Base-by-base conservation (phyloP, 53 echinoderm and acorn worm species). In the Mesocentrotus franciscanus region DNA sequence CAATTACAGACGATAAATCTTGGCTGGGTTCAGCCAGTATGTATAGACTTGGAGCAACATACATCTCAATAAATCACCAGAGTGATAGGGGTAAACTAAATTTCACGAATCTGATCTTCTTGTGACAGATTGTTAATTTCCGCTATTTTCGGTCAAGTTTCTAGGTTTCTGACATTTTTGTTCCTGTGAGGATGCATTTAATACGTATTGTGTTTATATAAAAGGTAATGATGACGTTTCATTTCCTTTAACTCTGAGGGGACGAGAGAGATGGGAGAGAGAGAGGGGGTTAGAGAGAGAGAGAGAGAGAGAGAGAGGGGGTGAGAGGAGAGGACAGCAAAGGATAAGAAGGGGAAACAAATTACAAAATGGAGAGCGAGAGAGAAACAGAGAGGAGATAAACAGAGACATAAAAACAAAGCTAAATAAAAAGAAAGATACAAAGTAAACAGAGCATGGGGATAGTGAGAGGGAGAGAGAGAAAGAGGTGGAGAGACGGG, bases 1-100 rank as follows among this genome's bases (percentile, higher is more conserved):
- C 36, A 81, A 39, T 81, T 81, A 81, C 81, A 36, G 42, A 42
- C 42, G 22, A 81, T 81, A 81, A 79, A 81, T 81, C 81, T 81
- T 22, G 22, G 0, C 39, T 20, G 14, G 8, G 42, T 36, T 9
- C 12, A 0, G 39, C 42, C 1, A 20, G 36, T 3, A 81, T 42
- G 18, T 36, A 42, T 81, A 33, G 42, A 42, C 36, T 39, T 81
- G 4, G 3, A 33, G 22, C 42, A 30, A 33, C 33, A 12, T 33
- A 81, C 42, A 81, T 81, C 81, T 39, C 81, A 33, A 81, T 81
- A 81, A 81, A 81, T 81, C 81, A 79, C 4, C 33, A 6, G 5
- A 42, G 42, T 33, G 36, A 39, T 81, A 4, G 81, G 18, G 81
- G 42, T 6, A 39, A 81, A 81, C 36, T 9, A 42, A 81, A 81